Percentiles rank a stretch among this genome's conserved stretches.
phyloP scores from a whole-genome alignment of 2,888 invertebrate species.

The Caenorhabditis doughertyi region DNA sequence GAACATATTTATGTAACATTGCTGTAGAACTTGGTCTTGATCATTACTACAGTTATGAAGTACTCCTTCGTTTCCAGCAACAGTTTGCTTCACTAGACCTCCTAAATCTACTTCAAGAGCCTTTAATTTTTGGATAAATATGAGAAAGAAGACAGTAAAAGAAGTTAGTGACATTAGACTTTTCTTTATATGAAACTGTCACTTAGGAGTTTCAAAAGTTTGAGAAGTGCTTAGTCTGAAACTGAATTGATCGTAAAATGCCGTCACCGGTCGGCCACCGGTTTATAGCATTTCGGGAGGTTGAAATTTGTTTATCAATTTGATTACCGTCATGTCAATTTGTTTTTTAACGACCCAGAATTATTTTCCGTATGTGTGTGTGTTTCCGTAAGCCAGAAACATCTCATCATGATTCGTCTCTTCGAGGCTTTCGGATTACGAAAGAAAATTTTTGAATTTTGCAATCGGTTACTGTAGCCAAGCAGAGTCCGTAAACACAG shows the following conservation, averaged over 20 bases:
- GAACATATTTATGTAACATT: conserved; percentile 55
- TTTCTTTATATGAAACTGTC: not conserved
- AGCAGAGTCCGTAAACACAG: conserved; percentile 29
- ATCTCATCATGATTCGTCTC: too few relatives aligned
- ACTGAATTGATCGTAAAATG: conserved; percentile 52
- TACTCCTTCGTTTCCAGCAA: conserved; percentile 53
- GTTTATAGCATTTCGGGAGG: conserved; percentile 62
- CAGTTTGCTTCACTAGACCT: conserved; percentile 56
- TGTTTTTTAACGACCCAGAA: conserved; percentile 28
- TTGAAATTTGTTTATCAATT: conserved; percentile 47
- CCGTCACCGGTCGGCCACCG: conserved; percentile 54
- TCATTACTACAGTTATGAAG: conserved; percentile 52
- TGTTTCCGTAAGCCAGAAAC: too few relatives aligned
- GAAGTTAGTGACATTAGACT: not conserved
- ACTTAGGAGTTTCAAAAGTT: conserved; percentile 2
- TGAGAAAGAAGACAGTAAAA: not conserved
- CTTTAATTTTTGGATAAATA: not conserved
- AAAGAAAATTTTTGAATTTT: not conserved
- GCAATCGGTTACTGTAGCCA: conserved; percentile 13
- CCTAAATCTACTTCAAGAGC: conserved; percentile 31
- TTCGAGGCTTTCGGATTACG: too few relatives aligned
- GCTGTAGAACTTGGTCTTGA: conserved; percentile 48
- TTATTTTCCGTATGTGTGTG: not conserved
- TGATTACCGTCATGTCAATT: conserved; percentile 31
- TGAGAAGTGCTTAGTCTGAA: conserved; percentile 51